Base-by-base conservation (phyloP, 1,140 invertebrate species). In the Marisa cornuarietis region DNA sequence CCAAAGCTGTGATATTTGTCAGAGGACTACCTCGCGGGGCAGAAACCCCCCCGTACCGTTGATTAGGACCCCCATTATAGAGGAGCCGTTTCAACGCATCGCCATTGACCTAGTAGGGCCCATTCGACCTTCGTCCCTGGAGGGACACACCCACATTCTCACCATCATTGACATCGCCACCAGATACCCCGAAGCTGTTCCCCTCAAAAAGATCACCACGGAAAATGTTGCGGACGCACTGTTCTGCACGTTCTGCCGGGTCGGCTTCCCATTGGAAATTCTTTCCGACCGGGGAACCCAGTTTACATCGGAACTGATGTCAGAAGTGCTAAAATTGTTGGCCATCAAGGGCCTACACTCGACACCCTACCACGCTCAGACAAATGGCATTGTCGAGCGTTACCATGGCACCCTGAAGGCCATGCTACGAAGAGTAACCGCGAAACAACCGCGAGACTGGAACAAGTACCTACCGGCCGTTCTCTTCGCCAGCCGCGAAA, bases 211-310 rank as follows among this genome's bases (percentile, higher is more conserved):
- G n/a, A n/a, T n/a, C n/a, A n/a, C n/a, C n/a, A n/a, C n/a, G n/a
- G n/a, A n/a, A n/a, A n/a, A n/a, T n/a, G n/a, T n/a, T n/a, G 77
- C 79, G 5, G 83, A 85, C 65, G 83, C 78, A 8, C 66, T 82
- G 73, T 18, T 82, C 11, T 31, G 24, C 42, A 72, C 91, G 9
- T 92, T 92, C 85, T 81, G 83, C 10, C 82, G 85, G 66, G 84
- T 91, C 76, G 92, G 91, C 26, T 80, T 91, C 71, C 91, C 90
- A n/a, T 62, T 85, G 58, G 87, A 85, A 68, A 76, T 82, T 7
- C 62, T 85, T 54, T 78, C 71, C 65, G 84, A 85, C 65, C n/a
- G 54, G n/a, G 83, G 80, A 24, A 80, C 54, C 4, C 80, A 84
- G 22, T 84, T 83, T 68, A 81, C 73, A 51, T 84, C 69, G 49